Evolutionary conservation across 1,140 invertebrate genomes (phyloP).

Genomic region (Lithobius niger): DNA sequence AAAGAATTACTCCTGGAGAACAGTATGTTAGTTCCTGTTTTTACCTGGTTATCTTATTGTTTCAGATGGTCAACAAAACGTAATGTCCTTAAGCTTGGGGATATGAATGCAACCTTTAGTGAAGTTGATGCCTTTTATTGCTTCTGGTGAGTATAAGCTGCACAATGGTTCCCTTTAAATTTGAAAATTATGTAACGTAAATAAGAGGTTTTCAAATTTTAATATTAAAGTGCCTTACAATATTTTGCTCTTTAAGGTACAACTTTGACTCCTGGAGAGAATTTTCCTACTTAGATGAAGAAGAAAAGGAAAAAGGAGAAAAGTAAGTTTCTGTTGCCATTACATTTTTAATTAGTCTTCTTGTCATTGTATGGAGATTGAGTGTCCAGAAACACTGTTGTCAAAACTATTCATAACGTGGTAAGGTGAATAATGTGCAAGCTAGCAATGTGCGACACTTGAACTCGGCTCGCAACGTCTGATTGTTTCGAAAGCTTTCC

Average conservation of each 20-base stretch:
- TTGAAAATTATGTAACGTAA: not conserved
- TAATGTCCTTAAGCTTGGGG: constrained; percentile 73
- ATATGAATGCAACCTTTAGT: constrained; percentile 39
- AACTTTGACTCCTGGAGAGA: constrained; percentile 98
- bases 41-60: no score
- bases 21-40: no score
- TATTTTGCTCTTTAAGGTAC: constrained; percentile 51
- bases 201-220: not conserved
- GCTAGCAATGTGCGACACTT: no score
- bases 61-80: constrained; percentile 74
- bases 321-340: no score
- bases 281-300: constrained; percentile 97
- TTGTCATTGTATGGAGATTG: no score
- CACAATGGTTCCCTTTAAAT: not conserved
- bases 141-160: constrained; percentile 35
- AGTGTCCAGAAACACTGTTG: no score
- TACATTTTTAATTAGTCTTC: no score
- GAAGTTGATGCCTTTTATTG: constrained; percentile 42
- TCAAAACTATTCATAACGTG: no score
- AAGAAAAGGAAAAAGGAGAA: constrained; percentile 94
- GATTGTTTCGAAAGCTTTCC: no score
- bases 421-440: no score
- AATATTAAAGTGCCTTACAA: not conserved
- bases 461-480: no score
- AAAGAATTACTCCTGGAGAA: no score